Conservation (phyloP, 2,113 vertebrate genomes). For the Eubucco bourcierii region DNA sequence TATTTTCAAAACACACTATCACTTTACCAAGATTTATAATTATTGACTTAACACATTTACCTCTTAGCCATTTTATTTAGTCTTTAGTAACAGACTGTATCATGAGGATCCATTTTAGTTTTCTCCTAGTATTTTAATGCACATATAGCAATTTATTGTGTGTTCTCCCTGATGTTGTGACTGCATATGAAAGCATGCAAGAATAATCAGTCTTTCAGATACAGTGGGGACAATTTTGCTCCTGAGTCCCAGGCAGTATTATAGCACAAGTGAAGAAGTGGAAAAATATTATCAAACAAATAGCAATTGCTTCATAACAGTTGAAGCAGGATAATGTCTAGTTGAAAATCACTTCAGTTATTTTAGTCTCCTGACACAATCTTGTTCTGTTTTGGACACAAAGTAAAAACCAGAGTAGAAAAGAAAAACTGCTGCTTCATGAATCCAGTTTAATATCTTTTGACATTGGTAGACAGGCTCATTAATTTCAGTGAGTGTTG, state of each 20-base stretch:
- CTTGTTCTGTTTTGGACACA: neutral
- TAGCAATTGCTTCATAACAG: neutral
- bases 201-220: neutral
- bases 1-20: neutral
- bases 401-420: neutral
- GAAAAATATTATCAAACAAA: neutral
- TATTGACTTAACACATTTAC: constrained; percentile 3
- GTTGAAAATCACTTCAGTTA: neutral
- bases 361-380: neutral
- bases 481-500: neutral
- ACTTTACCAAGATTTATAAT: neutral
- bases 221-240: neutral
- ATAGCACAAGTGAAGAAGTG: neutral
- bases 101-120: neutral
- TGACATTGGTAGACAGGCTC: neutral
- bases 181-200: neutral
- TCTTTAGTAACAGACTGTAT: constrained; percentile 35
- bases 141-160: neutral
- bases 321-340: neutral
- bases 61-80: neutral
- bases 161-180: neutral
- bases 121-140: neutral
- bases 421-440: neutral
- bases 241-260: neutral
- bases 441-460: neutral